Conservation (phyloP, 1,140 invertebrate species). For the Aphelinus certus region DNA sequence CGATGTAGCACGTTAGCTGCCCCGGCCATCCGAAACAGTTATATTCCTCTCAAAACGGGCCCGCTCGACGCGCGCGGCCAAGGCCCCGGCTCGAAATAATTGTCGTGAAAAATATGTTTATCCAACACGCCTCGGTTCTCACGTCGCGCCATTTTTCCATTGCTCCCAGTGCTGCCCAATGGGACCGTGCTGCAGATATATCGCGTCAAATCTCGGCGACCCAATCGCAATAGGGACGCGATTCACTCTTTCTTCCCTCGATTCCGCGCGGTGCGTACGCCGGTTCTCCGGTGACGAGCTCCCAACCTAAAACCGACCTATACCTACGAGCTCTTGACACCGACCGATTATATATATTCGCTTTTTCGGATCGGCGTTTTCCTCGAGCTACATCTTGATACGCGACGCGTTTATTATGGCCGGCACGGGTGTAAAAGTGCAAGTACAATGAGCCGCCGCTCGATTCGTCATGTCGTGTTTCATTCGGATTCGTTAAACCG, state of each 20-base stretch:
- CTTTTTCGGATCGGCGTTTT: slow-evolving; percentile 10
- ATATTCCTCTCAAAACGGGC: not conserved
- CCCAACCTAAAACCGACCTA: too few species aligned
- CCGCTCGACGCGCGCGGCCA: not conserved
- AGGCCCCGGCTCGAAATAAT: slow-evolving; percentile 12
- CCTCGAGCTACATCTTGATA: slow-evolving; percentile 19
- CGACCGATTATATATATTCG: too few species aligned
- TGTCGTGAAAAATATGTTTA: slow-evolving; percentile 25
- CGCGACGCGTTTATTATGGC: not conserved
- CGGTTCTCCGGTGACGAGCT: too few species aligned
- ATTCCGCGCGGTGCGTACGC: not conserved
- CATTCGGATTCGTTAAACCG: slow-evolving; percentile 18
- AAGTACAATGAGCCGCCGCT: slow-evolving; percentile 1
- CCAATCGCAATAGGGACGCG: too few species aligned
- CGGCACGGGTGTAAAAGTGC: not conserved
- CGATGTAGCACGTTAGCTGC: not conserved
- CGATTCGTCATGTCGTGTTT: slow-evolving; percentile 6
- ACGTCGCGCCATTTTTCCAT: too few species aligned
- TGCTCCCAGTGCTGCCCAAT: too few species aligned
- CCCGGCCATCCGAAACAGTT: slow-evolving; percentile 16
- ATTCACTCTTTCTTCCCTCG: not conserved
- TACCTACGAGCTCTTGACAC: too few species aligned
- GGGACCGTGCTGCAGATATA: too few species aligned
- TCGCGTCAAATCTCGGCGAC: too few species aligned
- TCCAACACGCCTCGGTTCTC: not conserved